These are phyloP conservation scores for Plemyria rubiginata DNA, from an alignment of 2,888 invertebrate genomes.

Conservation along the genomic window DNA sequence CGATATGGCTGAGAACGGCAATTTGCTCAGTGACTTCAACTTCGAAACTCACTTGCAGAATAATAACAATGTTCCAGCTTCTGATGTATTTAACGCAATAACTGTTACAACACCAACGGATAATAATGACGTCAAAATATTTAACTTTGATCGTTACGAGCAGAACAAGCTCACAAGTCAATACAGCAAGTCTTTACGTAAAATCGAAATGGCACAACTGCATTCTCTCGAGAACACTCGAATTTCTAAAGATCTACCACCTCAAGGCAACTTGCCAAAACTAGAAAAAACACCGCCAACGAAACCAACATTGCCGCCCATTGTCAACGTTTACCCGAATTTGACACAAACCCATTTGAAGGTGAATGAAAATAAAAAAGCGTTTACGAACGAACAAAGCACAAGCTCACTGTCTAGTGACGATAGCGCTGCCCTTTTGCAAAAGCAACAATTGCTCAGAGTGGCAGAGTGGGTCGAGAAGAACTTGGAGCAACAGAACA, in stretches of 20 bases:
- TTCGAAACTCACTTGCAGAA: slow-evolving; percentile 58
- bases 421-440: slow-evolving; percentile 82
- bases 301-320: slow-evolving; percentile 66
- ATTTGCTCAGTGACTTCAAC: slow-evolving; percentile 72
- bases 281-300: slow-evolving; percentile 58
- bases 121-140: slow-evolving; percentile 76
- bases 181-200: slow-evolving; percentile 68
- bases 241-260: slow-evolving; percentile 78
- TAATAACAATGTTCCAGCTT: slow-evolving; percentile 51
- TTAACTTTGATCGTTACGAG: slow-evolving; percentile 82
- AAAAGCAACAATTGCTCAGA: slow-evolving; percentile 87
- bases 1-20: slow-evolving; percentile 69
- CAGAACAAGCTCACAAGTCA: slow-evolving; percentile 71
- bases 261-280: slow-evolving; percentile 56
- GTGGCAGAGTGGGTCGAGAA: slow-evolving; percentile 92
- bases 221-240: slow-evolving; percentile 78
- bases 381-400: slow-evolving; percentile 79
- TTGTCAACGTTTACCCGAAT: slow-evolving; percentile 80
- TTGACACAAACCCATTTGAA: slow-evolving; percentile 79
- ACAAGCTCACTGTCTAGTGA: slow-evolving; percentile 82
- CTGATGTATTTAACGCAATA: slow-evolving; percentile 49
- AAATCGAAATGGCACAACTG: slow-evolving; percentile 78
- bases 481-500: slow-evolving; percentile 83
- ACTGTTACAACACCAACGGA: slow-evolving; percentile 58
- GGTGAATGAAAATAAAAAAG: slow-evolving; percentile 75